phyloP scores from a whole-genome alignment of 2,113 vertebrate species.

The Thinocorus orbignyianus region DNA sequence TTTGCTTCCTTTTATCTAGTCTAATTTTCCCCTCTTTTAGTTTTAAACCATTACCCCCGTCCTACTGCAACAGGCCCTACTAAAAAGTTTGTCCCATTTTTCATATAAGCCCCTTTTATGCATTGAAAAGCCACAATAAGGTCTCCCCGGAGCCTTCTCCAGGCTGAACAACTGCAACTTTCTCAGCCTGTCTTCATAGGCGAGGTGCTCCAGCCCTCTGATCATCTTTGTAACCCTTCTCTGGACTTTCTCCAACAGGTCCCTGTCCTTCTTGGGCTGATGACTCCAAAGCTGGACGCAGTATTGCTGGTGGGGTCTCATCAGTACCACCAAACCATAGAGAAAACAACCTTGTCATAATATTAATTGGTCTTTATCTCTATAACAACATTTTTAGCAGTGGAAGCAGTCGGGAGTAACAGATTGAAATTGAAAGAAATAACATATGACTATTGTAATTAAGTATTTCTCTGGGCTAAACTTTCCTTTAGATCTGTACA shows the following conservation, averaged over 20 bases:
- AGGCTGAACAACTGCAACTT: background rate
- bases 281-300: background rate
- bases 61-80: rapidly evolving
- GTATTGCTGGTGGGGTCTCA: background rate
- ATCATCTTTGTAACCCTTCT: background rate
- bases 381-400: background rate
- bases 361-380: background rate
- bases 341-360: background rate
- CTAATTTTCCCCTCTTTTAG: background rate
- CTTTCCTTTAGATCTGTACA: background rate
- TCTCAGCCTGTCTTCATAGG: background rate
- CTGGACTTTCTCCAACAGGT: background rate
- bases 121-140: background rate
- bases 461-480: background rate
- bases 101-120: background rate
- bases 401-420: background rate
- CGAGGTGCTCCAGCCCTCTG: background rate
- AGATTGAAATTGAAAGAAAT: background rate
- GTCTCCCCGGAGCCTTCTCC: background rate
- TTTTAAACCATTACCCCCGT: background rate
- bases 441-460: background rate
- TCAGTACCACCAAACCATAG: background rate
- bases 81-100: background rate
- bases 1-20: background rate
- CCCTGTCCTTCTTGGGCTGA: background rate